phyloP scores from a whole-genome alignment of 2,888 invertebrate genomes.

The Malacosoma neustria region DNA sequence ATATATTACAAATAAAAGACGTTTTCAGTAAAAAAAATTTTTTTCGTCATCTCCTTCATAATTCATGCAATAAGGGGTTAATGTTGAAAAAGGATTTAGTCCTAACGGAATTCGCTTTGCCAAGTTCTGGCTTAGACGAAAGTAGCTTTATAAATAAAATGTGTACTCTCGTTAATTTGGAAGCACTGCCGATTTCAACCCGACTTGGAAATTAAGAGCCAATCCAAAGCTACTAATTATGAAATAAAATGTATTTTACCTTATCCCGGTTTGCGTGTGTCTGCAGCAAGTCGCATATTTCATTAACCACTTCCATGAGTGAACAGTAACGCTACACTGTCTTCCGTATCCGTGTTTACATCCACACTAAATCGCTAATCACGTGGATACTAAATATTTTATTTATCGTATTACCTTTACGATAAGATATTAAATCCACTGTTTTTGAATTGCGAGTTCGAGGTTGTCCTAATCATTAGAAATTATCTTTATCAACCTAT shows the following conservation, averaged over 20 bases:
- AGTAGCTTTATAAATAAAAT: too few relatives aligned
- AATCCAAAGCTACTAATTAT: too few relatives aligned
- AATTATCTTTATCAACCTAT: background rate
- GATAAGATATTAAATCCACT: constrained; percentile 6
- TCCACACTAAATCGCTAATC: constrained; percentile 7
- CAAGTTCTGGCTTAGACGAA: too few relatives aligned
- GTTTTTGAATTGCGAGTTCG: background rate
- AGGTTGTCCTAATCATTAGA: background rate
- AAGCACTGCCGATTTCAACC: too few relatives aligned
- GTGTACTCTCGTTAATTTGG: too few relatives aligned
- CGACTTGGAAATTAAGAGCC: too few relatives aligned
- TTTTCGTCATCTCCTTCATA: too few relatives aligned
- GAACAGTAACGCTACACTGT: constrained; percentile 10
- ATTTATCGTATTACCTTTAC: constrained; percentile 3
- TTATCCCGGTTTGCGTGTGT: constrained; percentile 88
- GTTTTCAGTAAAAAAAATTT: too few relatives aligned
- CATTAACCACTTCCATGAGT: constrained; percentile 44
- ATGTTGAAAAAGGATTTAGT: too few relatives aligned
- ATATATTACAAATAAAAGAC: too few relatives aligned
- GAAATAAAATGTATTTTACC: constrained; percentile 43
- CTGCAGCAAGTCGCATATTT: constrained; percentile 80
- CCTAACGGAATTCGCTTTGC: too few relatives aligned
- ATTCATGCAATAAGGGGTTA: too few relatives aligned
- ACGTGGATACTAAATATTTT: constrained; percentile 6
- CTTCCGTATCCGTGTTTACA: constrained; percentile 6